Percentiles rank a stretch among this genome's conserved stretches.
These are phyloP conservation scores for Epistrophe grossulariae DNA, from an alignment of 2,888 invertebrate species.

Conservation along the genomic window DNA sequence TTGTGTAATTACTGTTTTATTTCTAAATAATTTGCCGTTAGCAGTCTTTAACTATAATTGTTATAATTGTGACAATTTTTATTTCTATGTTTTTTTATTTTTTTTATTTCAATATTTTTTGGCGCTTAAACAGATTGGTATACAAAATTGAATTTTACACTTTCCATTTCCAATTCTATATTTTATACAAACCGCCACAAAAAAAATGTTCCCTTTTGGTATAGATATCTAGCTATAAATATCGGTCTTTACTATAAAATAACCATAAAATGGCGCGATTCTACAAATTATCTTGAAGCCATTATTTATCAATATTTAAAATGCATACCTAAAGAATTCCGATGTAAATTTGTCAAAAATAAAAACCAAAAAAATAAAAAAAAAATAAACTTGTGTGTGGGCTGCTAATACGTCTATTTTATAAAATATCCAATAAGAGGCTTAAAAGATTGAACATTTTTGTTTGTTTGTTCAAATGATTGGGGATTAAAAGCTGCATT, in stretches of 20 bases:
- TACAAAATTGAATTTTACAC: too few species aligned
- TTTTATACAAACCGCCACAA: too few species aligned
- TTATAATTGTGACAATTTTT: too few species aligned
- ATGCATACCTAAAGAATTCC: background rate
- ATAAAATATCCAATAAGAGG: slow-evolving; percentile 34
- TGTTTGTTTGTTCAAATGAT: slow-evolving; percentile 1
- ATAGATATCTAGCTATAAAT: background rate
- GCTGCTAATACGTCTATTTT: slow-evolving; percentile 31
- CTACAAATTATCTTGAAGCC: background rate
- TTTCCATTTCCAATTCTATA: too few species aligned
- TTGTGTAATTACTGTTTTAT: too few species aligned
- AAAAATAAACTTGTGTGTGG: background rate
- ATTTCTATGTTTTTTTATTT: too few species aligned
- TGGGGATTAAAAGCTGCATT: background rate
- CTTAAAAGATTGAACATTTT: slow-evolving; percentile 30
- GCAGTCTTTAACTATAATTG: too few species aligned
- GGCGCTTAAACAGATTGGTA: too few species aligned
- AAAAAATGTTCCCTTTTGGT: too few species aligned
- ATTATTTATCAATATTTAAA: background rate
- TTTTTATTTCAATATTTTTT: too few species aligned
- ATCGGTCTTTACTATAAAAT: background rate
- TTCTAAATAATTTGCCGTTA: too few species aligned
- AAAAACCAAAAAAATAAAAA: background rate
- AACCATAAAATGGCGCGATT: background rate
- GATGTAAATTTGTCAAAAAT: slow-evolving; percentile 10